Percentiles rank a stretch among this genome's conserved stretches.
Evolutionary conservation across 35 echinoderm and acorn worm genomes (phyloP).

Genomic region (Amphiura filiformis): DNA sequence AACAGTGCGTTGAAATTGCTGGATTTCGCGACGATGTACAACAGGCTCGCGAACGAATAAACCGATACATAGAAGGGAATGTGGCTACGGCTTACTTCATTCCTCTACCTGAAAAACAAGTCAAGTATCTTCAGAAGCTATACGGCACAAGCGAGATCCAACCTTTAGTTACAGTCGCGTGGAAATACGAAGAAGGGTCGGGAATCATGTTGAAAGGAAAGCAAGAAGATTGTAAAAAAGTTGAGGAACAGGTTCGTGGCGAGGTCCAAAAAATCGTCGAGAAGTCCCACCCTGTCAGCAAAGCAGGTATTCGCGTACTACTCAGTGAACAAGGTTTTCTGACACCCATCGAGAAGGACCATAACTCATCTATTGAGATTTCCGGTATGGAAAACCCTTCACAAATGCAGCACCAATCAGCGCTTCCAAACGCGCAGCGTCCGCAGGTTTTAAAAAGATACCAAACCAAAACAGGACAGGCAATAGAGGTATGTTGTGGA

Average conservation of each 20-base stretch:
- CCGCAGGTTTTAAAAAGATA: background rate
- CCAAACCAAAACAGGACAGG: background rate
- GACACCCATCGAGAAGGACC: slow-evolving; percentile 7
- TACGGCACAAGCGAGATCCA: background rate
- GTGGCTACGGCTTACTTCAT: background rate
- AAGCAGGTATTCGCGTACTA: slow-evolving; percentile 25
- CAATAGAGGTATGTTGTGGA: slow-evolving; percentile 26
- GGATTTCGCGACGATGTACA: background rate
- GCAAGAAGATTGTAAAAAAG: slow-evolving; percentile 4
- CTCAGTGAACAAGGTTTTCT: slow-evolving; percentile 34
- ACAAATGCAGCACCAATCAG: background rate
- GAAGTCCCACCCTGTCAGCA: slow-evolving; percentile 16
- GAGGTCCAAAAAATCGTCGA: background rate
- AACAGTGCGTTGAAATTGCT: background rate
- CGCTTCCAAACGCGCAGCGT: background rate
- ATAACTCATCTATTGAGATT: slow-evolving; percentile 10
- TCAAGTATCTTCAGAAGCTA: background rate
- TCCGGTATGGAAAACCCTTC: background rate
- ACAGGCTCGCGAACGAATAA: background rate
- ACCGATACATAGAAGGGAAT: background rate
- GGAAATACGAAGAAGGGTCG: background rate
- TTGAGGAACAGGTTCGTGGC: background rate
- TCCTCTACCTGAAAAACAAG: background rate
- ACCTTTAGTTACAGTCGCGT: background rate
- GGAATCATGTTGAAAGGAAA: slow-evolving; percentile 36